Evolutionary conservation across 2,797 vertebrate species (phyloP), one percentile per base, ranked within the genome.

Genomic region (Emydoidea blandingii): DNA sequence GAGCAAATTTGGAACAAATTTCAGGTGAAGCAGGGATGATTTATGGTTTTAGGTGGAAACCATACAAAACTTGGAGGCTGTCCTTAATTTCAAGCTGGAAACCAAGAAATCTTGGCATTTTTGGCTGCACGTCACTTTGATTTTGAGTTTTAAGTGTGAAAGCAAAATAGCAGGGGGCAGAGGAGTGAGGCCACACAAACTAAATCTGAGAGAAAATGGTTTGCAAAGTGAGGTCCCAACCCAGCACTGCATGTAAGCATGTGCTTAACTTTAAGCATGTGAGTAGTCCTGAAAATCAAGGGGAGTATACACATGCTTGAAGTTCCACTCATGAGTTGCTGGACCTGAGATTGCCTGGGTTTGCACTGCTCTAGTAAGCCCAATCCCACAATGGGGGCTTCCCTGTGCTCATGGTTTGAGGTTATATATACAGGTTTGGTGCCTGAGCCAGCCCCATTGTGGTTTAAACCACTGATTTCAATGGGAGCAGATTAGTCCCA

Each of bases 1-100:
- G 59, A 93, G 82, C 92, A 91, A 94, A 95, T 97, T 95, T 97
- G 94, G 95, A 97, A 94, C 68, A 82, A 97, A 92, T 44, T 94
- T 94, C 86, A 95, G 93, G 80, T 89, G 81, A 96, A 91, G 92
- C 88, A 95, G 49, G 93, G 57, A 89, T 89, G 72, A 96, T 95
- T 92, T 97, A 92, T 86, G 52, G 53, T 89, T 97, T 95, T 94
- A 96, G 89, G 83, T 86, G 94, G 85, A 95, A 95, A 94, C 49
- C 74, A 25, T 92, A 93, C 79, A 95, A 92, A 83, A 15, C 2
- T n/a, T 93, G 78, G 85, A 78, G 31, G 92, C 56, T 88, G 47
- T 80, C 21, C 81, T 92, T 93, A 83, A 37, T 95, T 96, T 96
- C 76, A 76, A 50, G 56, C 81, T 94, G 47, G 47, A 94, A 95